Evolutionary conservation across 2,888 invertebrate genomes (phyloP).

Genomic region (Actias luna): DNA sequence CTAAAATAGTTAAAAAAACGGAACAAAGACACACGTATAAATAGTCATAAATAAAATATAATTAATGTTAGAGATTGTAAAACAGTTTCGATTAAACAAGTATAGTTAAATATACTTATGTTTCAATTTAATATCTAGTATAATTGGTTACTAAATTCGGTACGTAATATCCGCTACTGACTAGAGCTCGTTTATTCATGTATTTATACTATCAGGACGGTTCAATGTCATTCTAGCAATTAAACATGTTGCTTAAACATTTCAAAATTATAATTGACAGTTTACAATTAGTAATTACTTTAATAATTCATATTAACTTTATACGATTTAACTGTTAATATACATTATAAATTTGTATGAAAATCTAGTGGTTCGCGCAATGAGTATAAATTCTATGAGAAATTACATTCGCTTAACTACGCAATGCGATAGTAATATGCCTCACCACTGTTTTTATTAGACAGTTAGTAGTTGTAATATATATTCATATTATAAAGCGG

Average conservation of each 20-base stretch:
- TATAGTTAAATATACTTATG: neutral
- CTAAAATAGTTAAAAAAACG: no score
- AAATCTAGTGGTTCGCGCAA: no score
- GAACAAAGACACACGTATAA: no score
- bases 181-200: neutral
- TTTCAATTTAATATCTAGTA: neutral
- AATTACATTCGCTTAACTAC: no score
- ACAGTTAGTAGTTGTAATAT: no score
- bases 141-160: neutral
- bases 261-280: neutral
- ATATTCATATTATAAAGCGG: no score
- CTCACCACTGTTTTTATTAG: no score
- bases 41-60: no score
- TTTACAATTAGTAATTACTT: neutral
- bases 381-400: no score
- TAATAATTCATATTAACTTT: neutral
- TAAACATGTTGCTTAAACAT: neutral
- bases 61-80: no score
- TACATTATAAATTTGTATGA: no score
- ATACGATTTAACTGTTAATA: neutral
- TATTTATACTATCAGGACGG: neutral
- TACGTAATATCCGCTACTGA: neutral
- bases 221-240: neutral
- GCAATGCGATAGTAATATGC: no score
- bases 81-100: neutral